Evolutionary conservation across 1,140 invertebrate genomes (phyloP).

Genomic region (Zaprionus inermis): DNA sequence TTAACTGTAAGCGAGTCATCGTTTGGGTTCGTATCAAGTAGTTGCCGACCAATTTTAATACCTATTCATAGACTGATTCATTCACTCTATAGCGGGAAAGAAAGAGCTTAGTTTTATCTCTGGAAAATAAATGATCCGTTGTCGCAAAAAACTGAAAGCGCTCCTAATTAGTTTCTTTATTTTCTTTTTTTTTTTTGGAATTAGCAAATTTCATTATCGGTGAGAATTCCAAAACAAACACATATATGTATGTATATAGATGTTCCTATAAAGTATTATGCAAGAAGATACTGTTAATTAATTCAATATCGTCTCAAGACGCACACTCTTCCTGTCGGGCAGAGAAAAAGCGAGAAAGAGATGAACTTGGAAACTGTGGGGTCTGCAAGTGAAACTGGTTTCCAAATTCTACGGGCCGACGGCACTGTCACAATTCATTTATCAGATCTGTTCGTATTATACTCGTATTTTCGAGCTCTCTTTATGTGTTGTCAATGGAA

Average conservation of each 20-base stretch:
- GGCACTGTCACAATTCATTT: constrained; percentile 53
- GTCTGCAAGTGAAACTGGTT: constrained; percentile 40
- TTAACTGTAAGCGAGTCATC: neutral
- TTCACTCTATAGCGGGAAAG: neutral
- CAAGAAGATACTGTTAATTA: constrained; percentile 56
- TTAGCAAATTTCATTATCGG: constrained; percentile 35
- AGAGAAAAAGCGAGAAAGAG: constrained; percentile 19
- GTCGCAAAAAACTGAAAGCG: constrained; percentile 37
- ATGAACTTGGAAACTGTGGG: constrained; percentile 24
- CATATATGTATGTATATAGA: constrained; percentile 2
- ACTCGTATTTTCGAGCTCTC: constrained; percentile 25
- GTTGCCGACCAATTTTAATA: neutral
- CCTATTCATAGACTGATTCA: neutral
- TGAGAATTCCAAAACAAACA: neutral
- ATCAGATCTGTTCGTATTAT: constrained; percentile 17
- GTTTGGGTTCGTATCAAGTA: too few relatives aligned
- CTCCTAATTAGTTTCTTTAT: constrained; percentile 20
- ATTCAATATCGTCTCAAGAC: constrained; percentile 56
- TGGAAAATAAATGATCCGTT: neutral
- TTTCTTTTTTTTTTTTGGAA: neutral
- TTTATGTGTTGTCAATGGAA: constrained; percentile 72
- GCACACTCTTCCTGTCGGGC: constrained; percentile 62
- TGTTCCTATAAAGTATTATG: constrained; percentile 15
- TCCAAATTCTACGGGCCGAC: constrained; percentile 20
- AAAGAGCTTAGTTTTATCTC: constrained; percentile 1